phyloP scores from a whole-genome alignment of 2,797 vertebrate species.

The Gallinago nigripennis region DNA sequence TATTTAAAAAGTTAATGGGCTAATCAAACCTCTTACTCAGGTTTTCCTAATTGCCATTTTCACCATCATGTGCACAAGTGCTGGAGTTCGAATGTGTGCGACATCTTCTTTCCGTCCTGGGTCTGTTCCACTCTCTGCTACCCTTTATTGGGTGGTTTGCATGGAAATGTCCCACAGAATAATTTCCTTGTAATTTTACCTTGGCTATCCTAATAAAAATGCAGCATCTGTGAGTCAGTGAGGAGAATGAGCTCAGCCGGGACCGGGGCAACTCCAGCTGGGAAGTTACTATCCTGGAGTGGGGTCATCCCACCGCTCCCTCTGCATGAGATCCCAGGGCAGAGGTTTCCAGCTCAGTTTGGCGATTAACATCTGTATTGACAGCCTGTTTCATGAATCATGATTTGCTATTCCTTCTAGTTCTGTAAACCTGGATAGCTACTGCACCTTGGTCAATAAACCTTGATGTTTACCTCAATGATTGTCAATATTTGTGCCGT shows the following conservation, averaged over 20 bases:
- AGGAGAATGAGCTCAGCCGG: background rate
- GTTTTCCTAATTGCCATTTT: background rate
- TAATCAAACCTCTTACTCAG: background rate
- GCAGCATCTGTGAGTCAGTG: background rate
- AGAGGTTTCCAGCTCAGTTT: background rate
- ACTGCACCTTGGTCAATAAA: background rate
- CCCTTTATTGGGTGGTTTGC: background rate
- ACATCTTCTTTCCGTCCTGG: background rate
- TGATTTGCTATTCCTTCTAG: background rate
- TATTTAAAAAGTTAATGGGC: background rate
- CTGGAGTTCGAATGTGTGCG: rapidly evolving
- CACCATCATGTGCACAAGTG: background rate
- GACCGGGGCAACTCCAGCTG: too few relatives aligned
- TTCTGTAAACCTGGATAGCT: background rate
- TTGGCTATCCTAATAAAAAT: background rate
- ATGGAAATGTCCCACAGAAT: background rate
- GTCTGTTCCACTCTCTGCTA: background rate
- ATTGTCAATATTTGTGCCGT: background rate
- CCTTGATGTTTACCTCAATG: background rate
- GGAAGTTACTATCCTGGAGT: rapidly evolving
- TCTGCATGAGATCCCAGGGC: rapidly evolving
- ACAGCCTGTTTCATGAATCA: background rate
- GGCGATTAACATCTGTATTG: background rate
- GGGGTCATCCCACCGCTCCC: background rate
- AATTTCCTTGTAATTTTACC: background rate